A percentile compares a stretch with the other conserved stretches of the same genome.
Conservation (phyloP, 2,113 vertebrate genomes). For the Engraulis encrasicolus region DNA sequence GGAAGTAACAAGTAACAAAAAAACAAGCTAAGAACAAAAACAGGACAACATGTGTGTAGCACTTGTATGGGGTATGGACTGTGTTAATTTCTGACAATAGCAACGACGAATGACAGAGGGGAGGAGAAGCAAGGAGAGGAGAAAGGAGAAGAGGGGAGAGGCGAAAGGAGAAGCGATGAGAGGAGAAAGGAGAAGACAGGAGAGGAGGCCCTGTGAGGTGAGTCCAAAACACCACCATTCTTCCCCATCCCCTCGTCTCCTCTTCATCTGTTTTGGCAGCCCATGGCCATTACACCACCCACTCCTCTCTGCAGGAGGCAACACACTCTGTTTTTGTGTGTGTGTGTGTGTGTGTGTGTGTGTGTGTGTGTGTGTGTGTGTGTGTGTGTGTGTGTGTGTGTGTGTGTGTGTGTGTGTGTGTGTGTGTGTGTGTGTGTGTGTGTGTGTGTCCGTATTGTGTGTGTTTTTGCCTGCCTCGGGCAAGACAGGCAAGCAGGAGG, state of each 20-base stretch:
- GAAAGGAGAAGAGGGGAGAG: constrained; percentile 11
- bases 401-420: too few relatives aligned
- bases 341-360: constrained; percentile 22
- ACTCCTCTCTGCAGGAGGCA: constrained; percentile 31
- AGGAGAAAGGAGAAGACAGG: constrained; percentile 46
- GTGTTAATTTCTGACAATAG: not conserved
- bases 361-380: constrained; percentile 34
- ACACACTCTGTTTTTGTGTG: too few relatives aligned
- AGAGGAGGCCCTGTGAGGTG: constrained; percentile 33
- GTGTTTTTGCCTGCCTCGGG: constrained; percentile 2
- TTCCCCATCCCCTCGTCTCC: constrained; percentile 31
- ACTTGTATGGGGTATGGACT: too few relatives aligned
- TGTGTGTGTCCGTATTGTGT: too few relatives aligned
- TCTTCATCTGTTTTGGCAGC: constrained; percentile 16
- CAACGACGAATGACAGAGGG: not conserved
- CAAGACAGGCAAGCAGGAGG: constrained; percentile 38
- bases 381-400: too few relatives aligned
- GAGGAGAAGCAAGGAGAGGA: not conserved
- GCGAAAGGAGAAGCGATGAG: constrained; percentile 55
- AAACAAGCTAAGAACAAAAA: too few relatives aligned
- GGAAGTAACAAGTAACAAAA: too few relatives aligned
- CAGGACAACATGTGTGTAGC: too few relatives aligned
- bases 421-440: too few relatives aligned
- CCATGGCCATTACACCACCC: constrained; percentile 39
- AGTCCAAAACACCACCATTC: constrained; percentile 59